phyloP scores from a whole-genome alignment of 2,797 vertebrate genomes.

The Centropyge bicolor region DNA sequence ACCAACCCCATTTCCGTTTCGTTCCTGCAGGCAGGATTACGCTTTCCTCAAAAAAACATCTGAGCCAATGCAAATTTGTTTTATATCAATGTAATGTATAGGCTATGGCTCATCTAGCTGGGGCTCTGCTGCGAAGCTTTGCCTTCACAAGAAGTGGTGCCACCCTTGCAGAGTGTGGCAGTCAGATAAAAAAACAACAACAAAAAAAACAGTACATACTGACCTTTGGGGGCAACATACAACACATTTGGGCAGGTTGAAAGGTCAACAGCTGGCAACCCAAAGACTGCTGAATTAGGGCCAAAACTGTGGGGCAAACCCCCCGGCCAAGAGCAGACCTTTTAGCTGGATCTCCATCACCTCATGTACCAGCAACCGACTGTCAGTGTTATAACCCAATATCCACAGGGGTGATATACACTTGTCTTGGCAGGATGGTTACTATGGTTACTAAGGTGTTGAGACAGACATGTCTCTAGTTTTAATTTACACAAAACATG shows the following conservation, averaged over 20 bases:
- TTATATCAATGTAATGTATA: background rate
- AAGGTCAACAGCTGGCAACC: conserved; percentile 5
- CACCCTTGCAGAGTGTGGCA: background rate
- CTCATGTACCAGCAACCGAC: background rate
- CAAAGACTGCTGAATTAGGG: background rate
- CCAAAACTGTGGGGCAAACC: background rate
- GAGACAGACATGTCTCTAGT: conserved; percentile 6
- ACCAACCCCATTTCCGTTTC: background rate
- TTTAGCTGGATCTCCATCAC: conserved; percentile 3
- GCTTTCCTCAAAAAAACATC: background rate
- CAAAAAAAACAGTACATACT: background rate
- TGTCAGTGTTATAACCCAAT: conserved; percentile 1
- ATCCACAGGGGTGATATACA: background rate
- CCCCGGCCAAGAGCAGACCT: background rate
- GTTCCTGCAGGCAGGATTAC: background rate
- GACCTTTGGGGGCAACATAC: background rate
- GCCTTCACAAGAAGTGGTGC: background rate
- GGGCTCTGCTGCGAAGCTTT: background rate
- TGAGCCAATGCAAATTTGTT: background rate
- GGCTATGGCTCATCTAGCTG: background rate
- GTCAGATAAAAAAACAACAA: background rate
- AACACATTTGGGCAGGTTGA: background rate
- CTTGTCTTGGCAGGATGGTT: conserved; percentile 7
- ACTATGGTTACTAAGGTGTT: conserved; percentile 19
- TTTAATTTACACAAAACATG: background rate